Evolutionary conservation across 2,113 vertebrate genomes (phyloP), one percentile per base, ranked within the genome.

Genomic region (Pelecanoides urinatrix): DNA sequence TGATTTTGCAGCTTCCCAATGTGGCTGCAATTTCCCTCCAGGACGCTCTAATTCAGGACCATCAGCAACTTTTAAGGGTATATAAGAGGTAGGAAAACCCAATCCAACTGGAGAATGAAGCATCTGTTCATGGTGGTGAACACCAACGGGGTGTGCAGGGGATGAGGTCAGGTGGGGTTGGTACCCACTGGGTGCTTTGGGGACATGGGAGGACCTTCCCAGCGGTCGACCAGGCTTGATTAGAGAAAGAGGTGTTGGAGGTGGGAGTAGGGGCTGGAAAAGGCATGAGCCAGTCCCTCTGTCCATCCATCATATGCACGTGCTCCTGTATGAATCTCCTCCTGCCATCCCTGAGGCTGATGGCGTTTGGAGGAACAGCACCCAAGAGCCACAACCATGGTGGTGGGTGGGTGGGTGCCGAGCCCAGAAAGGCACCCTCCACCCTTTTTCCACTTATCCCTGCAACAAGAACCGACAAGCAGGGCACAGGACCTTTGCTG

Each of bases 251-350:
- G 5, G 16, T 44, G 23, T 18, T 68, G 29, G 59, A 72, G n/a
- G 7, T 20, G 27, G 29, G 4, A 78, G 4, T 1, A 20, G 9
- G 29, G 36, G 10, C 12, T 63, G 61, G 21, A 73, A 62, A 78
- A 91, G 5, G 38, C 65, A 9, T 7, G 10, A 71, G 34, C 22
- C 16, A 5, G 32, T 49, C 62, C 32, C 15, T 88, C n/a, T 79
- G 62, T 42, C 71, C 62, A 22, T 67, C n/a, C 38, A 13, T 52
- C 70, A 14, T 3, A 40, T 0, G 0, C 13, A 5, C 0, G 1
- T 0, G 3, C 8, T 72, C 20, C 25, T 22, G 16, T 7, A 11
- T 4, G 29, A 58, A 36, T 36, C 3, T 70, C 13, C 29, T 56
- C 17, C 78, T 49, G 59, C 49, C 40, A 2, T 23, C 29, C 22